A percentile compares a stretch with the other conserved stretches of the same genome.
These are phyloP conservation scores for Polypterus bichir DNA, from an alignment of 2,113 vertebrate species.

Conservation along the genomic window DNA sequence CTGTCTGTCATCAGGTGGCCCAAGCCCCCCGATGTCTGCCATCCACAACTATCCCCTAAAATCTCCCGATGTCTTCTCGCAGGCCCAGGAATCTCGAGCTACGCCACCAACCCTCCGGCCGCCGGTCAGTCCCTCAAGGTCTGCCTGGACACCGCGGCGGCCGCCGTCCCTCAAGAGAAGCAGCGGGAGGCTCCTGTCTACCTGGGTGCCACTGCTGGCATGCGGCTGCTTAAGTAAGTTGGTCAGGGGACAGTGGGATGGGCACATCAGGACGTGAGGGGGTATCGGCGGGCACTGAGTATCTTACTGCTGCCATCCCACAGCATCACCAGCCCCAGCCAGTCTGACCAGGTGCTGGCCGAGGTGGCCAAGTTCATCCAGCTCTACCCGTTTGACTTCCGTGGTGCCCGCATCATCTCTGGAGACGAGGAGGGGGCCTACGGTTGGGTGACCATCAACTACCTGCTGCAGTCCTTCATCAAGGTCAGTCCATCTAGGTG, in stretches of 20 bases:
- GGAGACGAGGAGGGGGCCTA: conserved; percentile 65
- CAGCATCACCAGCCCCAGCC: conserved; percentile 47
- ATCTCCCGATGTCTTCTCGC: background rate
- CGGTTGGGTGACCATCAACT: conserved; percentile 80
- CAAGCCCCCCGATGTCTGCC: too few relatives aligned
- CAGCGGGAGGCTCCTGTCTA: conserved; percentile 45
- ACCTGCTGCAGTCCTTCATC: conserved; percentile 67
- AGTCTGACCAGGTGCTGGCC: conserved; percentile 41
- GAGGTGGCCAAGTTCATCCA: conserved; percentile 50
- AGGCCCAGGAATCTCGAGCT: conserved; percentile 74
- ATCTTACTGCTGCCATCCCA: background rate
- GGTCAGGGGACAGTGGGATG: too few relatives aligned
- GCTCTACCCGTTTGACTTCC: conserved; percentile 58
- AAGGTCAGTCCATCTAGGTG: conserved; percentile 41
- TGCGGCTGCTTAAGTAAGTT: conserved; percentile 66
- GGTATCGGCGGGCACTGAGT: too few relatives aligned
- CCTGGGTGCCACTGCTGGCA: conserved; percentile 69
- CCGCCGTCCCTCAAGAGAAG: conserved; percentile 41
- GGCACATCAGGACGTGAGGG: too few relatives aligned
- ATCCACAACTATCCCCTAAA: too few relatives aligned
- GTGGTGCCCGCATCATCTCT: conserved; percentile 52
- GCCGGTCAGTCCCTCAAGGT: conserved; percentile 48
- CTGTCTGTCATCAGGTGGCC: too few relatives aligned
- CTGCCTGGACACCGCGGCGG: conserved; percentile 49
- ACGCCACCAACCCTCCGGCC: conserved; percentile 28